Evolutionary conservation across 1,140 invertebrate genomes (phyloP).

Genomic region (Bathynomus jamesi): DNA sequence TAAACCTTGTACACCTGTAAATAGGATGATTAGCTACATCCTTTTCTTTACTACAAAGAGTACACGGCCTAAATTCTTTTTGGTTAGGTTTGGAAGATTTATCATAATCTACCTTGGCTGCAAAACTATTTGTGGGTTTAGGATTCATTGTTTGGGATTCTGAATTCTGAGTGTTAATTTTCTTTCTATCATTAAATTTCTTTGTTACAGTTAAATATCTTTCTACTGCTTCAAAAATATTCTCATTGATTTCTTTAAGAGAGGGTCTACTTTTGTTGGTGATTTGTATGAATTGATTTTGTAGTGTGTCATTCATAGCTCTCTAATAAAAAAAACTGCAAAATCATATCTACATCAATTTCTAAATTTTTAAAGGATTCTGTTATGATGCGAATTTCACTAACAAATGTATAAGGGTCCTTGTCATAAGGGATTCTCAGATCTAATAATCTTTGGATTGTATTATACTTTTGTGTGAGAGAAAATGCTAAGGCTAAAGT

Average conservation of each 20-base stretch:
- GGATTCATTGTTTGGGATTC: neutral
- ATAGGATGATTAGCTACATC: neutral
- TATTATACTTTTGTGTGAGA: neutral
- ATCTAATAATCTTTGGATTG: neutral
- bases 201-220: neutral
- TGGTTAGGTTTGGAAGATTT: too few species aligned
- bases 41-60: neutral
- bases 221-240: neutral
- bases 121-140: neutral
- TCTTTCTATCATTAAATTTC: neutral
- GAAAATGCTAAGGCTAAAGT: neutral
- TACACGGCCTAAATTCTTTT: neutral
- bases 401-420: neutral
- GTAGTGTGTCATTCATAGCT: neutral
- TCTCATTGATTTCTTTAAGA: neutral
- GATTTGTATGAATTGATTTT: constrained; percentile 5
- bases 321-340: neutral
- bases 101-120: neutral
- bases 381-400: neutral
- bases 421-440: neutral
- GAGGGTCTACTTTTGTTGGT: neutral
- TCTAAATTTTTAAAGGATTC: constrained; percentile 4
- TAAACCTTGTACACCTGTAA: neutral
- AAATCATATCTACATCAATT: constrained; percentile 4
- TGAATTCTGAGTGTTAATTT: neutral